phyloP scores from a whole-genome alignment of 2,113 vertebrate genomes.

The Cyanoliseus patagonus region DNA sequence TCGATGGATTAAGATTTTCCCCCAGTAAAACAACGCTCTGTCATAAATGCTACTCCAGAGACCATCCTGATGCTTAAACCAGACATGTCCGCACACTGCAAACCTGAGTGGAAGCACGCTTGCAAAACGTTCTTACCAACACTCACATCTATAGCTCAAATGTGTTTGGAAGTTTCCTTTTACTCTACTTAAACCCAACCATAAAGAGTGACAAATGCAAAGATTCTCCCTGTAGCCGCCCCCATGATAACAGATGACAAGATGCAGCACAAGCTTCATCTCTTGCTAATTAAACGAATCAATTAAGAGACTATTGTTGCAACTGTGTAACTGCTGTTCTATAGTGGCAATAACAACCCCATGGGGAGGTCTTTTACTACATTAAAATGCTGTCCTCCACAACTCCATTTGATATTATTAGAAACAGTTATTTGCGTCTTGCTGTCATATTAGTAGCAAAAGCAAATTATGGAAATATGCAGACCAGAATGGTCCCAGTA shows the following conservation, averaged over 20 bases:
- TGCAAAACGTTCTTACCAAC: neutral
- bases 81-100: neutral
- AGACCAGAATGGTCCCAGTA: conserved; percentile 91
- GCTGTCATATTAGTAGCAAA: conserved; percentile 96
- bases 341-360: conserved; percentile 91
- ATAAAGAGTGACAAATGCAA: conserved; percentile 78
- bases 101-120: neutral
- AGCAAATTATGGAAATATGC: conserved; percentile 97
- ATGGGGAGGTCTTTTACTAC: conserved; percentile 89
- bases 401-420: conserved; percentile 97
- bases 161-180: neutral
- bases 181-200: conserved; percentile 3
- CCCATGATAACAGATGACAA: conserved; percentile 86
- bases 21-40: conserved; percentile 9
- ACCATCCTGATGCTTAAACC: neutral
- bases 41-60: neutral
- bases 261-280: conserved; percentile 86
- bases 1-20: neutral
- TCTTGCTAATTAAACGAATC: conserved; percentile 99
- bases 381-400: conserved; percentile 95
- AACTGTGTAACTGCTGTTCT: conserved; percentile 96
- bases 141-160: neutral
- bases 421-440: conserved; percentile 97
- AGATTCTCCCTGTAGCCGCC: conserved; percentile 74
- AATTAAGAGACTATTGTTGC: conserved; percentile 96